Evolutionary conservation across 2,797 vertebrate species (phyloP).

Genomic region (Brotula barbata): DNA sequence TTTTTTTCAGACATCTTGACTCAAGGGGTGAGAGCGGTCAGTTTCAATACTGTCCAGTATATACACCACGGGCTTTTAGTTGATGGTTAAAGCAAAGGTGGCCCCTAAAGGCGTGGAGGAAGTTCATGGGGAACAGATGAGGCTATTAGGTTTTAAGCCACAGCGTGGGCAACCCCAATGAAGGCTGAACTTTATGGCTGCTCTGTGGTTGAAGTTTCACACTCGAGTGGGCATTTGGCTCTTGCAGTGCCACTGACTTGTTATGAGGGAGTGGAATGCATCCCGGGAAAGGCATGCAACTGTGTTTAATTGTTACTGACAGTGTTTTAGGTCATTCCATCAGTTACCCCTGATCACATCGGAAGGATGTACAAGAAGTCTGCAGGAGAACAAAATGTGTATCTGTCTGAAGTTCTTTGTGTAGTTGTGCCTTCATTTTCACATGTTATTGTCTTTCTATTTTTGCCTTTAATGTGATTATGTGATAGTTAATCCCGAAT

Average conservation of each 20-base stretch:
- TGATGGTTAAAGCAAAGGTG: no score
- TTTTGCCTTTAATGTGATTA: no score
- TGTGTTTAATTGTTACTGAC: constrained; percentile 70
- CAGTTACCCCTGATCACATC: constrained; percentile 31
- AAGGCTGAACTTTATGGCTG: constrained; percentile 60
- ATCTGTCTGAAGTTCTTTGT: constrained; percentile 11
- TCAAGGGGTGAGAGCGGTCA: constrained; percentile 8
- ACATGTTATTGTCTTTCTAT: no score
- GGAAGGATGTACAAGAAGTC: constrained; percentile 10
- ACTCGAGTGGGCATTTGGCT: constrained; percentile 39
- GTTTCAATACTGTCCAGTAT: constrained; percentile 23
- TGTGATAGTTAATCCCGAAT: no score
- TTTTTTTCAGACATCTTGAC: constrained; percentile 35
- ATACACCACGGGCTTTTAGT: neutral
- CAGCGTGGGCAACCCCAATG: constrained; percentile 35
- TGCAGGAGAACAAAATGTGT: neutral
- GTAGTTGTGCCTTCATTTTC: neutral
- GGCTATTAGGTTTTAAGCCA: constrained; percentile 31
- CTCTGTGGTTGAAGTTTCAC: constrained; percentile 56
- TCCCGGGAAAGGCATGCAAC: constrained; percentile 40
- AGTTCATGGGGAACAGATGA: constrained; percentile 18
- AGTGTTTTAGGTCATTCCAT: constrained; percentile 33
- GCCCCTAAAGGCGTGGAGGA: constrained; percentile 22
- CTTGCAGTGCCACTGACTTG: constrained; percentile 44
- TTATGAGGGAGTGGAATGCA: constrained; percentile 45